Evolutionary conservation across 2,888 invertebrate genomes (phyloP).

Genomic region (Trichogramma dendrolimi): DNA sequence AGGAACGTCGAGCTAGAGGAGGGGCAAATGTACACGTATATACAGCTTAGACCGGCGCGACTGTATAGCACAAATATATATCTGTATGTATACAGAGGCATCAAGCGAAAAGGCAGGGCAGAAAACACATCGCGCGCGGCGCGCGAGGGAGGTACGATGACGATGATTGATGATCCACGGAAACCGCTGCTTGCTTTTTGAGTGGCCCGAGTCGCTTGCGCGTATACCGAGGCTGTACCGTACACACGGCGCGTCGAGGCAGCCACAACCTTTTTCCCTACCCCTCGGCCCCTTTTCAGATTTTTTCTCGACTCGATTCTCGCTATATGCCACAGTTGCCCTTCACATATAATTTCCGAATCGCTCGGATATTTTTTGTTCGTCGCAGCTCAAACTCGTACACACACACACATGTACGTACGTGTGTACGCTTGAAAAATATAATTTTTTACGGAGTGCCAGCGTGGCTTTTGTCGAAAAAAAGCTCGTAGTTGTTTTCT

Average conservation of each 20-base stretch:
- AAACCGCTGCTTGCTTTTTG: slow-evolving; percentile 48
- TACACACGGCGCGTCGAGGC: slow-evolving; percentile 34
- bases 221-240: neutral
- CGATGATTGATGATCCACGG: slow-evolving; percentile 51
- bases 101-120: slow-evolving; percentile 14
- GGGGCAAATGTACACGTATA: no score
- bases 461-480: no score
- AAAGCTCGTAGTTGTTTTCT: no score
- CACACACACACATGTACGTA: no score
- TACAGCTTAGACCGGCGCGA: no score
- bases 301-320: slow-evolving; percentile 11
- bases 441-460: no score
- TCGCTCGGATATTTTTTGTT: no score
- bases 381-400: no score
- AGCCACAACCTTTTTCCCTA: slow-evolving; percentile 12
- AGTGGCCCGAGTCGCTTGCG: slow-evolving; percentile 38
- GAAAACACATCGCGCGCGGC: neutral
- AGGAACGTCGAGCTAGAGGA: no score
- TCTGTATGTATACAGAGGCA: neutral
- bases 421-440: no score
- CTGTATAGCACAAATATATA: no score
- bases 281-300: slow-evolving; percentile 8
- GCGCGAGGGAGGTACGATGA: slow-evolving; percentile 40
- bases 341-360: neutral
- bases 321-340: slow-evolving; percentile 11